phyloP scores from a whole-genome alignment of 2,797 vertebrate genomes.

The Artibeus jamaicensis region DNA sequence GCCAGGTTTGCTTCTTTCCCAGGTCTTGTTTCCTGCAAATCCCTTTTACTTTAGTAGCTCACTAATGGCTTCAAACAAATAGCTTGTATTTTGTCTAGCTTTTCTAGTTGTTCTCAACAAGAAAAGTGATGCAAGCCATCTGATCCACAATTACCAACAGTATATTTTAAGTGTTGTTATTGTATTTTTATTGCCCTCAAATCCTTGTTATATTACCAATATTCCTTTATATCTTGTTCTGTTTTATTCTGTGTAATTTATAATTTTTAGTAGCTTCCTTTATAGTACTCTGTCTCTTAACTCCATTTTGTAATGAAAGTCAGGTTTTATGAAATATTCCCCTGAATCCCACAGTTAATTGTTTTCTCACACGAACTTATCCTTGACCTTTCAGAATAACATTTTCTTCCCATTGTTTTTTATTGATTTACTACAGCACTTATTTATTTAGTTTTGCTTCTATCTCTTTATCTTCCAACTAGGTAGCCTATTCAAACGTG shows the following conservation, averaged over 20 bases:
- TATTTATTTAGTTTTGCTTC: not conserved
- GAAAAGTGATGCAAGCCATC: not conserved
- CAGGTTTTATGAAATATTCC: not conserved
- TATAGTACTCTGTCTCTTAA: not conserved
- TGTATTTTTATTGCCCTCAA: not conserved
- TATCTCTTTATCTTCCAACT: not conserved
- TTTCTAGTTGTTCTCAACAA: conserved; percentile 25
- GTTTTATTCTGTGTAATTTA: not conserved
- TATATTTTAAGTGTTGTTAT: not conserved
- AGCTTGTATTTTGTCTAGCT: not conserved
- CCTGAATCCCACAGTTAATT: not conserved
- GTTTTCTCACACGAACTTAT: not conserved
- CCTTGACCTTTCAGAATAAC: not conserved
- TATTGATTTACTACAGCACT: not conserved
- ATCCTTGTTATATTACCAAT: not conserved
- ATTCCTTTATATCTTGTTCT: not conserved
- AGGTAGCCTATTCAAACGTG: not conserved
- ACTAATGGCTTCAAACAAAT: not conserved
- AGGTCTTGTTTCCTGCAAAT: not conserved
- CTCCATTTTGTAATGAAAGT: not conserved
- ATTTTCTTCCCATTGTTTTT: not conserved
- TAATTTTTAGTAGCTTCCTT: not conserved
- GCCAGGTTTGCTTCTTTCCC: not conserved
- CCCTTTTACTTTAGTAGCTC: not conserved
- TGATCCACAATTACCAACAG: not conserved